These are phyloP conservation scores for Dendrophyllia cribrosa DNA, from an alignment of 64 coral and sea anemone genomes.

Conservation along the genomic window DNA sequence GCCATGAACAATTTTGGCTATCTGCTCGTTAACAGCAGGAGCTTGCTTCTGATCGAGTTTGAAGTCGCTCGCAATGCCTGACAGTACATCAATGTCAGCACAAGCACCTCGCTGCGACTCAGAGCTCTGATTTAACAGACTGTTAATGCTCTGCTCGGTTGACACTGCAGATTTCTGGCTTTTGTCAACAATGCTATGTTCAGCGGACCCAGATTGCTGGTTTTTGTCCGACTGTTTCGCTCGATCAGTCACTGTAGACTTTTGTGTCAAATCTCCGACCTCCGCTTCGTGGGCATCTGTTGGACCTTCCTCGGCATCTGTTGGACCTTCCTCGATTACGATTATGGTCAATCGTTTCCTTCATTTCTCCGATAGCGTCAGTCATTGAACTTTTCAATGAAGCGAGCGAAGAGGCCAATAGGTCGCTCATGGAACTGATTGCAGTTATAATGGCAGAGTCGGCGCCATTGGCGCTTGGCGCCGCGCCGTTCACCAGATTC, in stretches of 20 bases:
- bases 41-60: conserved; percentile 47
- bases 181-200: background rate
- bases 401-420: no score
- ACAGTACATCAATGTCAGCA: background rate
- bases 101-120: background rate
- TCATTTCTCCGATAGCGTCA: no score
- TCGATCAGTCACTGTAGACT: background rate
- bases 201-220: conserved; percentile 30
- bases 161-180: background rate
- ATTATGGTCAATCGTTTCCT: no score
- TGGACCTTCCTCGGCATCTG: no score
- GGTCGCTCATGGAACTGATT: no score
- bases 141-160: background rate
- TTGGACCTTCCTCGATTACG: no score
- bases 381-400: no score
- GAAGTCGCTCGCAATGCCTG: conserved; percentile 41
- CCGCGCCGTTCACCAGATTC: no score
- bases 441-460: no score
- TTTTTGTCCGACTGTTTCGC: background rate
- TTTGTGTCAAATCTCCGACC: no score
- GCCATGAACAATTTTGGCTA: conserved; percentile 2
- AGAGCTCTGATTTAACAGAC: background rate
- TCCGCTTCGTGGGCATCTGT: no score
- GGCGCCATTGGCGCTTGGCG: no score
- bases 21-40: conserved; percentile 19